Percentiles rank a stretch among this genome's conserved stretches.
phyloP scores from a whole-genome alignment of 2,113 vertebrate genomes.

The Mirza zaza region DNA sequence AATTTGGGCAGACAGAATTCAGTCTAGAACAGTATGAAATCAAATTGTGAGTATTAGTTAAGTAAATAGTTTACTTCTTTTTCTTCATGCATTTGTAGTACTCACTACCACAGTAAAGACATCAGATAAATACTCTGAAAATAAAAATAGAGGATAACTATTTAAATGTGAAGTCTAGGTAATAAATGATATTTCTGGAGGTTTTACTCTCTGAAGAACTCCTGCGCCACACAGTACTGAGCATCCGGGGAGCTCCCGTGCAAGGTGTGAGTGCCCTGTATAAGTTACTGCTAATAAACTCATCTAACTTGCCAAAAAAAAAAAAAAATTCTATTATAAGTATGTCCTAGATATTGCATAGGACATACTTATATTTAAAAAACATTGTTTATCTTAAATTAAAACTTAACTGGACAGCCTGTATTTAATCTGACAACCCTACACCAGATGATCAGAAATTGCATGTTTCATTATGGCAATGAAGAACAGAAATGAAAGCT shows the following conservation, averaged over 20 bases:
- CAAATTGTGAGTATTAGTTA: background rate
- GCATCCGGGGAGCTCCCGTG: too few species aligned
- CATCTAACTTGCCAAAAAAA: background rate
- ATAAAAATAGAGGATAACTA: background rate
- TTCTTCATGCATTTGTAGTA: background rate
- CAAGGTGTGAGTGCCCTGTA: too few species aligned
- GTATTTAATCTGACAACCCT: background rate
- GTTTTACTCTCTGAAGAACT: too few species aligned
- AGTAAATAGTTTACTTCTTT: background rate
- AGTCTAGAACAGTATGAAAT: background rate
- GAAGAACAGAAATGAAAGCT: background rate
- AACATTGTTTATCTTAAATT: background rate
- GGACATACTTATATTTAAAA: background rate
- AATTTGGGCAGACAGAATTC: background rate
- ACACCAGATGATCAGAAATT: background rate
- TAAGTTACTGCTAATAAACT: too few species aligned
- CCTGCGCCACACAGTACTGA: too few species aligned
- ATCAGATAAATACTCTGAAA: background rate
- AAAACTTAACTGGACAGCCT: background rate
- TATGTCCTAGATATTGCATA: background rate
- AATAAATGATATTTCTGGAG: background rate
- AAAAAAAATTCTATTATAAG: background rate
- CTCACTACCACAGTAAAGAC: background rate
- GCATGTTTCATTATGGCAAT: background rate
- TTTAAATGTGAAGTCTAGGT: background rate